Percentiles rank a stretch among this genome's conserved stretches.
phyloP scores from a whole-genome alignment of 1,140 invertebrate species.

The Pristionchus pacificus region DNA sequence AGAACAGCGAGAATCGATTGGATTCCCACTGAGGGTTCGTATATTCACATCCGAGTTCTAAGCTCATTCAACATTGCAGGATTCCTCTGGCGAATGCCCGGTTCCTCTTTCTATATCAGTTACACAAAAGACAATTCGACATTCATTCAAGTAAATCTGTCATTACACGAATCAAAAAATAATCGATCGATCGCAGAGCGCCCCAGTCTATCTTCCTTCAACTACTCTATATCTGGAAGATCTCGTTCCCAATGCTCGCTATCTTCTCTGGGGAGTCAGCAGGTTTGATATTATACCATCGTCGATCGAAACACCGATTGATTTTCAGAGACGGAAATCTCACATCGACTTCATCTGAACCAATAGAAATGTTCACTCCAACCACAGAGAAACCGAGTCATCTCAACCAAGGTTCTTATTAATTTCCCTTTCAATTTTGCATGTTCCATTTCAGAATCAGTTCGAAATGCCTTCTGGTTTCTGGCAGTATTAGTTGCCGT shows the following conservation, averaged over 20 bases:
- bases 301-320: no score
- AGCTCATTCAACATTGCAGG: no score
- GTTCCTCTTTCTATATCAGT: slow-evolving; percentile 50
- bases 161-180: no score
- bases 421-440: not conserved
- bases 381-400: slow-evolving; percentile 15
- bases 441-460: slow-evolving; percentile 41
- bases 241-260: slow-evolving; percentile 33
- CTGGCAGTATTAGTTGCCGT: slow-evolving; percentile 42
- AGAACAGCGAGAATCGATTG: slow-evolving; percentile 42
- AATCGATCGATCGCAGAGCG: no score
- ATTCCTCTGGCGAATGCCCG: slow-evolving; percentile 44
- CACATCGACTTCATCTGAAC: slow-evolving; percentile 23
- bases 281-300: no score
- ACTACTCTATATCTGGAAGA: not conserved
- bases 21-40: slow-evolving; percentile 46
- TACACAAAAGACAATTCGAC: slow-evolving; percentile 41
- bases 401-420: slow-evolving; percentile 50
- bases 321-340: slow-evolving; percentile 43
- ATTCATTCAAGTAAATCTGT: no score
- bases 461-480: slow-evolving; percentile 53
- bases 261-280: slow-evolving; percentile 47
- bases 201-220: not conserved
- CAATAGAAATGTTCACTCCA: slow-evolving; percentile 39
- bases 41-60: no score